Percentiles rank a stretch among this genome's conserved stretches.
phyloP scores from a whole-genome alignment of 2,797 vertebrate genomes.

The Novumbra hubbsi region DNA sequence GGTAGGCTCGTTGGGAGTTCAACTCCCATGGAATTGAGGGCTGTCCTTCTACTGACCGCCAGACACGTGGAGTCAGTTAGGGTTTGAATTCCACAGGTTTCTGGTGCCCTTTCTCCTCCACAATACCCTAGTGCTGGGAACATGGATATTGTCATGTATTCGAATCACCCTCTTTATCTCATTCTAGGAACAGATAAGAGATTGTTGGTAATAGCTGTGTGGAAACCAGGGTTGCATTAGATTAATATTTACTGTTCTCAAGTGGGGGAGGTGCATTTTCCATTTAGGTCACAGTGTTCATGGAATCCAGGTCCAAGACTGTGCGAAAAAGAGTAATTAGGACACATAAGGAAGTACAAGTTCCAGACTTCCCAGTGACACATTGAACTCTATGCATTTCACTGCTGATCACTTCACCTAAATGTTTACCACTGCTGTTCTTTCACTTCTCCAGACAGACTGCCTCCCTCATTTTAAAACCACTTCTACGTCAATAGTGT shows the following conservation, averaged over 20 bases:
- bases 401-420: background rate
- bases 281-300: background rate
- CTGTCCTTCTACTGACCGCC: too few relatives aligned
- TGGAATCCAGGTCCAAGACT: background rate
- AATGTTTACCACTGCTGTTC: background rate
- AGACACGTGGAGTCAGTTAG: too few relatives aligned
- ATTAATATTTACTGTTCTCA: background rate
- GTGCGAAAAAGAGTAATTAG: background rate
- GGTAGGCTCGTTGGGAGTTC: too few relatives aligned
- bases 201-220: background rate
- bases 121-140: background rate
- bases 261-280: background rate
- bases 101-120: background rate
- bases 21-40: too few relatives aligned
- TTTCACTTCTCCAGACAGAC: background rate
- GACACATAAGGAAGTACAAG: background rate
- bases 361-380: background rate
- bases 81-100: background rate
- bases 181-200: slow-evolving; percentile 2
- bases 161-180: background rate
- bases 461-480: background rate
- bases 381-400: background rate
- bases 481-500: background rate
- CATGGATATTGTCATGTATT: too few relatives aligned
- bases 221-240: background rate